These are phyloP conservation scores for Perca schrenkii DNA, from an alignment of 2,113 vertebrate genomes.

Conservation along the genomic window DNA sequence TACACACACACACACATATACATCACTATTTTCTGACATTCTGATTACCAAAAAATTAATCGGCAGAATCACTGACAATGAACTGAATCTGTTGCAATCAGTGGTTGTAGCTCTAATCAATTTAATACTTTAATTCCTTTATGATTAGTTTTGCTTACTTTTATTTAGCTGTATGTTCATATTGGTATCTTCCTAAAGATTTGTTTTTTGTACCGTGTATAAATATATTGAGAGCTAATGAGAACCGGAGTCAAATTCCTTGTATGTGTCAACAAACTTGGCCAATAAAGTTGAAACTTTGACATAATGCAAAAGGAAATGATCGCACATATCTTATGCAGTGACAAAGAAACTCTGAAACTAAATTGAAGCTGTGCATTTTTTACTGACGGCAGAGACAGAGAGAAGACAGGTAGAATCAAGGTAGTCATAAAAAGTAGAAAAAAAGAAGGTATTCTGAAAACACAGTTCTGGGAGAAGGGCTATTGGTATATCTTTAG, in stretches of 20 bases:
- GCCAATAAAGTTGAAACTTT: background rate
- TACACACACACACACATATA: too few species aligned
- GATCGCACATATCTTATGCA: background rate
- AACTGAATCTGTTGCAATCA: background rate
- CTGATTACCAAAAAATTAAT: background rate
- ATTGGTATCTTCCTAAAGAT: background rate
- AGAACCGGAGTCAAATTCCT: background rate
- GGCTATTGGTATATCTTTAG: slow-evolving; percentile 28
- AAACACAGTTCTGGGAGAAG: slow-evolving; percentile 37
- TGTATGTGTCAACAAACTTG: background rate
- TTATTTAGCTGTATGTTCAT: background rate
- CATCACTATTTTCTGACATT: background rate
- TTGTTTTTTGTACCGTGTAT: background rate
- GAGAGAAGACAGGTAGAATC: background rate
- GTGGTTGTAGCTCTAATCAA: background rate
- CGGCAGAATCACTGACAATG: background rate
- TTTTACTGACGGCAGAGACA: background rate
- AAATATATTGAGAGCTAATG: background rate
- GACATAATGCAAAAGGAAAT: background rate
- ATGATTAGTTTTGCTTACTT: background rate
- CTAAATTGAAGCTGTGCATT: background rate
- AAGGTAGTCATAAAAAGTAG: slow-evolving; percentile 19
- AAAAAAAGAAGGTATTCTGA: slow-evolving; percentile 18
- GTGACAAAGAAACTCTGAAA: background rate
- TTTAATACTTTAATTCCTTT: background rate